Evolutionary conservation across 2,113 vertebrate species (phyloP).

Genomic region (Festucalex cinctus): DNA sequence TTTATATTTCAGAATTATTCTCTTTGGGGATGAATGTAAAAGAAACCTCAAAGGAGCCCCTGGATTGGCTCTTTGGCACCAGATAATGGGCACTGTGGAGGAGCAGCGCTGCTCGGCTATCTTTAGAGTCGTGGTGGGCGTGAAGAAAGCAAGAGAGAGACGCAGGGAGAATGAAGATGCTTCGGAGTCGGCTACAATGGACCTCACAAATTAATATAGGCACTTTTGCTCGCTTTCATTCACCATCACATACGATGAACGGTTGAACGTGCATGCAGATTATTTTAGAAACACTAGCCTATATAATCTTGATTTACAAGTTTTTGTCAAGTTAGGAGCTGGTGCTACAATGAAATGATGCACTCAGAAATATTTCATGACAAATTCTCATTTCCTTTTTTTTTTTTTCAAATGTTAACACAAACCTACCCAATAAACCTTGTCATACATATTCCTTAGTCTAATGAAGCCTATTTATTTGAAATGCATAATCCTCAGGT

Average conservation of each 20-base stretch:
- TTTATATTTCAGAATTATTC: background rate
- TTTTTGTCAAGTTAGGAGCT: too few species aligned
- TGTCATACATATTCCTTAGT: too few species aligned
- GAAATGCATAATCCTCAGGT: too few species aligned
- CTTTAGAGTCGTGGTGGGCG: conserved; percentile 54
- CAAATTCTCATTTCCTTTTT: too few species aligned
- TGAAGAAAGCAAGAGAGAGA: conserved; percentile 15
- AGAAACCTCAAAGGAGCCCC: background rate
- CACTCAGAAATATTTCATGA: too few species aligned
- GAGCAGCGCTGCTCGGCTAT: conserved; percentile 35
- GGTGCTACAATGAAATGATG: too few species aligned
- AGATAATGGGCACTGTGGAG: conserved; percentile 20
- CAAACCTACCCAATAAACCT: too few species aligned
- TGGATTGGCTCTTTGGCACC: conserved; percentile 1
- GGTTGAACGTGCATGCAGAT: background rate
- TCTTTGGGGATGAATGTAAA: background rate
- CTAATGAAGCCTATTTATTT: too few species aligned
- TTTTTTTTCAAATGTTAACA: too few species aligned
- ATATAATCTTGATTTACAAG: too few species aligned
- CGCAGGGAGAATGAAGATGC: conserved; percentile 8
- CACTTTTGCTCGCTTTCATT: background rate
- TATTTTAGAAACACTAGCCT: background rate
- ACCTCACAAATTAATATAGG: conserved; percentile 13
- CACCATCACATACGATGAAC: background rate
- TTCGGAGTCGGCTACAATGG: conserved; percentile 16